phyloP scores from a whole-genome alignment of 2,113 vertebrate genomes.

The Leptobrachium ailaonicum region DNA sequence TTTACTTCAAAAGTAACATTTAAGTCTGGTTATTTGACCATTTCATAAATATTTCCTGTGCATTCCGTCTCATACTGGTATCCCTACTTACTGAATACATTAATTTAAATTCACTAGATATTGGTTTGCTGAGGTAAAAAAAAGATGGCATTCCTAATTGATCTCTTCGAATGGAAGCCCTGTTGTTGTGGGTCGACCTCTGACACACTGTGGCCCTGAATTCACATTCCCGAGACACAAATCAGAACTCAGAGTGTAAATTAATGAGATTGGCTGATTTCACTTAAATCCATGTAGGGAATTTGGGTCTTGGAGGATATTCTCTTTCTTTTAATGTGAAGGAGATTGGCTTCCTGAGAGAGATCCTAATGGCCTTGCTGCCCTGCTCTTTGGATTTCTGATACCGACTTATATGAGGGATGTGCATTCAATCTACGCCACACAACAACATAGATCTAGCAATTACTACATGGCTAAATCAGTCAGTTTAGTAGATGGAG shows the following conservation, averaged over 20 bases:
- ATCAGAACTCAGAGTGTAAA: background rate
- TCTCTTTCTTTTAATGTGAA: background rate
- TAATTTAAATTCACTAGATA: conserved; percentile 5
- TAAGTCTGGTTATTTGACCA: no score
- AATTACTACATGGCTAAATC: no score
- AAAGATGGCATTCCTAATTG: conserved; percentile 6
- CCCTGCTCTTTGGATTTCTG: background rate
- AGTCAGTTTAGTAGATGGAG: no score
- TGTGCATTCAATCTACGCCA: background rate
- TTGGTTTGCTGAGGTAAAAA: conserved; percentile 11
- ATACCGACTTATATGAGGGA: no score
- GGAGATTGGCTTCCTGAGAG: background rate
- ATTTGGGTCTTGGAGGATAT: background rate
- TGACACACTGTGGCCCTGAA: rapidly evolving
- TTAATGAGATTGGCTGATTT: background rate
- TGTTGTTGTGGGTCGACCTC: background rate
- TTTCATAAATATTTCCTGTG: background rate
- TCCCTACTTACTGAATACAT: background rate
- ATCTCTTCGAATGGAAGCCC: background rate
- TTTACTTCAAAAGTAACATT: no score
- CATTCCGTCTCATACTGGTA: background rate
- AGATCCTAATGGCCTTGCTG: background rate
- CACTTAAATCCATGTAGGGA: background rate
- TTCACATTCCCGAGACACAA: background rate
- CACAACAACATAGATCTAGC: no score